Conservation (phyloP, 2,113 vertebrate genomes). For the Taurulus bubalis region DNA sequence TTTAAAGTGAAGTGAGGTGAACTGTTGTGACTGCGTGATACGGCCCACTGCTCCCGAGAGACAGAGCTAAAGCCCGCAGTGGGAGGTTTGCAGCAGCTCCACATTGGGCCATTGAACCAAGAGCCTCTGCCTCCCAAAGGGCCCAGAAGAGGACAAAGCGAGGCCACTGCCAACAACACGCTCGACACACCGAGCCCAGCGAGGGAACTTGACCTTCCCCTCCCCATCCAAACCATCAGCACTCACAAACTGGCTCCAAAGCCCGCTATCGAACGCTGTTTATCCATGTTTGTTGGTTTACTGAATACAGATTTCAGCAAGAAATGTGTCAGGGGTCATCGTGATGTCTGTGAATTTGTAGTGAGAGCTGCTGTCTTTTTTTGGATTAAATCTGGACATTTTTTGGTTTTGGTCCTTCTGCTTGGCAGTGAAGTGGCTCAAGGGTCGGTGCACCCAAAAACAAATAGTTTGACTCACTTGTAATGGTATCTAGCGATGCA, state of each 20-base stretch:
- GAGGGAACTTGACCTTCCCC: slow-evolving; percentile 34
- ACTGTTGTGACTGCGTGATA: slow-evolving; percentile 42
- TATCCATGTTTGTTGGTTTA: slow-evolving; percentile 15
- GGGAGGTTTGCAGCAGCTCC: slow-evolving; percentile 7
- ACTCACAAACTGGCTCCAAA: slow-evolving; percentile 5
- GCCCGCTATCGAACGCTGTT: slow-evolving; percentile 10
- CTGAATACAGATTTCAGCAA: slow-evolving; percentile 14
- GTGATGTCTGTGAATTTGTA: slow-evolving; percentile 8
- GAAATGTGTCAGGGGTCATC: slow-evolving; percentile 15
- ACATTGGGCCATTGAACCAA: neutral
- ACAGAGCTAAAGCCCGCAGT: neutral
- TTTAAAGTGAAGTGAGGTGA: slow-evolving; percentile 45
- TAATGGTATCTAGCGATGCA: neutral
- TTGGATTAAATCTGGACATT: no score
- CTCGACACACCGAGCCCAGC: neutral
- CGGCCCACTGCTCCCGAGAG: slow-evolving; percentile 39
- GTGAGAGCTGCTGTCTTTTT: no score
- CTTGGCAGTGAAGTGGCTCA: neutral
- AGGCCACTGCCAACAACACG: slow-evolving; percentile 10
- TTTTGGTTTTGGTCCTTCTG: no score
- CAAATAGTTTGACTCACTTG: neutral
- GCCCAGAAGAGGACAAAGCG: slow-evolving; percentile 2
- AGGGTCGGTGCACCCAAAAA: neutral
- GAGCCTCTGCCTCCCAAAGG: neutral
- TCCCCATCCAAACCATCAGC: slow-evolving; percentile 11